phyloP scores from a whole-genome alignment of 2,113 vertebrate genomes.

The Candoia aspera region DNA sequence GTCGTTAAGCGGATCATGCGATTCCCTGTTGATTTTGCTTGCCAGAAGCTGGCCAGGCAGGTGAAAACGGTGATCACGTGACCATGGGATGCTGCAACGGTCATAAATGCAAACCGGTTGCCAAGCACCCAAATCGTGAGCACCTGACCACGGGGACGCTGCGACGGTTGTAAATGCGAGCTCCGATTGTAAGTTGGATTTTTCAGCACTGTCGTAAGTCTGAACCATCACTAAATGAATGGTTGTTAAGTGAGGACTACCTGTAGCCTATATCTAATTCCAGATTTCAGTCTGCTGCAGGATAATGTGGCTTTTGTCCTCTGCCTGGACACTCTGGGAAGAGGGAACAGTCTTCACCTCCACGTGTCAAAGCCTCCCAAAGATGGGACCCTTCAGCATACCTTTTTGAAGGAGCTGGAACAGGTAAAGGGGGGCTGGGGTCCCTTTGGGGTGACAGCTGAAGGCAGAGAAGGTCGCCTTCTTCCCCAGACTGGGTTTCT shows the following conservation, averaged over 20 bases:
- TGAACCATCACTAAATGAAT: not conserved
- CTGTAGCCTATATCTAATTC: slow-evolving; percentile 31
- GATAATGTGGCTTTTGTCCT: slow-evolving; percentile 97
- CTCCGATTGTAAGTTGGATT: not conserved
- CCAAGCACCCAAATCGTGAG: not conserved
- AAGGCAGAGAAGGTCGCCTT: not conserved
- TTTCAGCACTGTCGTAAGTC: not conserved
- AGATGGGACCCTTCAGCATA: slow-evolving; percentile 89
- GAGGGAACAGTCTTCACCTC: slow-evolving; percentile 84
- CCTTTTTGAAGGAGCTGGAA: slow-evolving; percentile 91
- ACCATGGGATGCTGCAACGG: not conserved
- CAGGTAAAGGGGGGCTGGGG: slow-evolving; percentile 68
- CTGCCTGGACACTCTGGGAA: slow-evolving; percentile 94
- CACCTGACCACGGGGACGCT: not conserved
- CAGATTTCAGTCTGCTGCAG: slow-evolving; percentile 97
- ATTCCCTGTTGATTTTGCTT: not conserved
- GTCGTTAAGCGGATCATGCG: not conserved
- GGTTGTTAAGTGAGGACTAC: not conserved
- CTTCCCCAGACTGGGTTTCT: not conserved
- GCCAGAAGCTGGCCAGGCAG: not conserved
- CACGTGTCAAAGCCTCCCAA: slow-evolving; percentile 97
- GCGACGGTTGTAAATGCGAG: not conserved
- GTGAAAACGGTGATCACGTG: not conserved
- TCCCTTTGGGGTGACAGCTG: not conserved
- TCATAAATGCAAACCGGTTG: not conserved